phyloP scores from a whole-genome alignment of 1,140 invertebrate genomes.

The Potamilus streckersoni region DNA sequence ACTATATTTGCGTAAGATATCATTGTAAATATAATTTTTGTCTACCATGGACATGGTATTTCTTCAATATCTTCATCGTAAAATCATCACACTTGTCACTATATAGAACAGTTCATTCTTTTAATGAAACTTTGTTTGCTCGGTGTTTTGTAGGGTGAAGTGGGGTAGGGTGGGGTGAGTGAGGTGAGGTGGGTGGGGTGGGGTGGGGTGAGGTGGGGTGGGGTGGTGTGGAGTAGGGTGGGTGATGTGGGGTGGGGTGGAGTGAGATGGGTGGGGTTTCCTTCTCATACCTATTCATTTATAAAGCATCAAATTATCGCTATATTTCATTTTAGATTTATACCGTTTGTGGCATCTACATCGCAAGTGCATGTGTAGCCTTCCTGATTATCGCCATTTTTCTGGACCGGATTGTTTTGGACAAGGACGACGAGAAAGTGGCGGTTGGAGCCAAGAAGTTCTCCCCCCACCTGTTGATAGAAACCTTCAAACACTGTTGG shows the following conservation, averaged over 20 bases:
- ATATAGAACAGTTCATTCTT: background rate
- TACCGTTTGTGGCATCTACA: conserved; percentile 88
- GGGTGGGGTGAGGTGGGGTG: too few species aligned
- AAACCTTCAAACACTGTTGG: conserved; percentile 90
- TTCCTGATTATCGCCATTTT: conserved; percentile 87
- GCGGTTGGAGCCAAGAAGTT: conserved; percentile 31
- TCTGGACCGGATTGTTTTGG: conserved; percentile 76
- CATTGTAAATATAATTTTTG: too few species aligned
- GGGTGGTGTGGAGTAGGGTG: too few species aligned
- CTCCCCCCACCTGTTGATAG: conserved; percentile 81
- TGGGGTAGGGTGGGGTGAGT: too few species aligned
- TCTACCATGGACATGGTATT: too few species aligned
- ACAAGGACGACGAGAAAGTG: conserved; percentile 36
- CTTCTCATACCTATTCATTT: background rate
- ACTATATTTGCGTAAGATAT: too few species aligned
- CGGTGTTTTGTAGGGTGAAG: background rate
- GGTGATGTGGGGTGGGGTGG: too few species aligned
- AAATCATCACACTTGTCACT: background rate
- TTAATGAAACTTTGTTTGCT: background rate
- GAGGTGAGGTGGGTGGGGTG: too few species aligned
- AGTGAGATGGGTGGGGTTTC: too few species aligned
- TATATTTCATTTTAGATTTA: conserved; percentile 52
- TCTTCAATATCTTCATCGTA: background rate
- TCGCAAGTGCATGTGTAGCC: conserved; percentile 86
- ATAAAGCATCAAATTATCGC: background rate